These are phyloP conservation scores for Linepithema humile DNA, from an alignment of 1,140 invertebrate genomes.

Conservation along the genomic window DNA sequence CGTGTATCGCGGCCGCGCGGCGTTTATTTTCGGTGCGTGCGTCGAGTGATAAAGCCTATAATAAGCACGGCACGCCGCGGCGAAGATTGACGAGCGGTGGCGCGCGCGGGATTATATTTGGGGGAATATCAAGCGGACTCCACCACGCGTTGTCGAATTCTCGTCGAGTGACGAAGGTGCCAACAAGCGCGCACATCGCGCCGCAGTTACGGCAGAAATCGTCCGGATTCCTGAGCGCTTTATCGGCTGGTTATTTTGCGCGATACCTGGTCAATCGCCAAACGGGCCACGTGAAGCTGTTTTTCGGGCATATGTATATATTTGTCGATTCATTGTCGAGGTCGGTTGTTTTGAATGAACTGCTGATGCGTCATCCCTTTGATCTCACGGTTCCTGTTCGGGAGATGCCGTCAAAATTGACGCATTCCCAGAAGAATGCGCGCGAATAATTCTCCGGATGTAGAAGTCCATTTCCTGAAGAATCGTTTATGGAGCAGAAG, in stretches of 20 bases:
- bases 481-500: not conserved
- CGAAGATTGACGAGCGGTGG: slow-evolving; percentile 26
- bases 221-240: slow-evolving; percentile 52
- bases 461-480: slow-evolving; percentile 25
- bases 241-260: slow-evolving; percentile 61
- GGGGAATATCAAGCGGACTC: slow-evolving; percentile 4
- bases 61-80: slow-evolving; percentile 41
- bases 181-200: not conserved
- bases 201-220: slow-evolving; percentile 38
- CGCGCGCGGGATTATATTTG: slow-evolving; percentile 4
- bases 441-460: slow-evolving; percentile 5
- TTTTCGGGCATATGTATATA: not conserved
- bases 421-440: not conserved
- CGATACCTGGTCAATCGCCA: slow-evolving; percentile 60
- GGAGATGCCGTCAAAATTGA: no score
- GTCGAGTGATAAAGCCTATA: slow-evolving; percentile 47
- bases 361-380: not conserved
- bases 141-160: slow-evolving; percentile 14
- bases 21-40: slow-evolving; percentile 38
- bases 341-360: slow-evolving; percentile 19
- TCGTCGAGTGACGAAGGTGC: slow-evolving; percentile 25
- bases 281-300: slow-evolving; percentile 4
- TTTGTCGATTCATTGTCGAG: slow-evolving; percentile 47
- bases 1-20: slow-evolving; percentile 12
- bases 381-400: no score